A percentile compares a stretch with the other conserved stretches of the same genome.
These are phyloP conservation scores for Pterocles burchelli DNA, from an alignment of 2,113 vertebrate species.

Conservation along the genomic window DNA sequence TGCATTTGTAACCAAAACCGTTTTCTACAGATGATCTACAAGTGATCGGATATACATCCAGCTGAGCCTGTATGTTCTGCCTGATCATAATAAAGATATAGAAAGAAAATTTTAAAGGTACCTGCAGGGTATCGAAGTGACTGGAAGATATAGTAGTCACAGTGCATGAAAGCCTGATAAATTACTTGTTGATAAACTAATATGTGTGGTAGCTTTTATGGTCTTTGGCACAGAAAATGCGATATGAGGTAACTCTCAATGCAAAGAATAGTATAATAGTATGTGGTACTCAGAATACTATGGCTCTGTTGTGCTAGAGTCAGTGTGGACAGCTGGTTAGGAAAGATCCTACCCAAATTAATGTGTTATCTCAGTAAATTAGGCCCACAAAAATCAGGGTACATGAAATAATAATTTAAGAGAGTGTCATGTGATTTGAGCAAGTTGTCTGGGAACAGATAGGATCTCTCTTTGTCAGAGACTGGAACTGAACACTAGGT, in stretches of 20 bases:
- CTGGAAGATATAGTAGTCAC: neutral
- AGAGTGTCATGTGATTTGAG: neutral
- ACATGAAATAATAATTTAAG: neutral
- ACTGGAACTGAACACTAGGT: neutral
- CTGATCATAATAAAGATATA: neutral
- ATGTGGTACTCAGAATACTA: neutral
- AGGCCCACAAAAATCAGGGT: neutral
- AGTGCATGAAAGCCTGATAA: neutral
- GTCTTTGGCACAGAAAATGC: neutral
- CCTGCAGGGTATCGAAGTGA: neutral
- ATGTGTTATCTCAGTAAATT: neutral
- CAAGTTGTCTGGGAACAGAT: neutral
- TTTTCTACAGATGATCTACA: neutral
- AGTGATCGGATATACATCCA: neutral
- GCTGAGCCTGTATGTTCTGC: neutral
- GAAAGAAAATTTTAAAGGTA: neutral
- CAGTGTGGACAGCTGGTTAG: neutral
- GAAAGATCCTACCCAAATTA: neutral
- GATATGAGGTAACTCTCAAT: neutral
- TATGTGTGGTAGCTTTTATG: neutral
- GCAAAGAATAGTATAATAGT: neutral
- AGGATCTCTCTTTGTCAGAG: neutral
- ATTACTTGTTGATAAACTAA: neutral
- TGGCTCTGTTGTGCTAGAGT: neutral
- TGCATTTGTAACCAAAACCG: neutral